A percentile compares a stretch with the other conserved stretches of the same genome.
These are phyloP conservation scores for Papilio machaon DNA, from an alignment of 1,140 invertebrate species.

Conservation along the genomic window DNA sequence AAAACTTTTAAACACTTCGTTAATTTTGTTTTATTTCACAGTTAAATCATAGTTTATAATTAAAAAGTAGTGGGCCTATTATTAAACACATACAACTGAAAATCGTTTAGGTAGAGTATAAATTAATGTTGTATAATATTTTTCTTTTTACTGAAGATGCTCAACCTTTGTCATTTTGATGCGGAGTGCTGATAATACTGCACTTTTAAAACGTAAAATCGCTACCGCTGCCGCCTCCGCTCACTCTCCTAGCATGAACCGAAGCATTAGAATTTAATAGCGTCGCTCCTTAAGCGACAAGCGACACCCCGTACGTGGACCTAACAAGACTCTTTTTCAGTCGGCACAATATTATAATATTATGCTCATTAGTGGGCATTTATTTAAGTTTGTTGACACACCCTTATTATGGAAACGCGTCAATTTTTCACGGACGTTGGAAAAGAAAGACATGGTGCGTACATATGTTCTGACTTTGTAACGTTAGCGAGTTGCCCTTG, in stretches of 20 bases:
- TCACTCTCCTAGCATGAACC: conserved; percentile 56
- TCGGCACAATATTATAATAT: conserved; percentile 77
- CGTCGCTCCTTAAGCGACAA: conserved; percentile 68
- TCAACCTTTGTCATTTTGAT: neutral
- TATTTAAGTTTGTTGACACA: conserved; percentile 63
- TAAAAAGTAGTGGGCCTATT: no score
- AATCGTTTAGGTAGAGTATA: neutral
- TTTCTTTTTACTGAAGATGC: neutral
- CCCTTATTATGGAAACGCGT: conserved; percentile 55
- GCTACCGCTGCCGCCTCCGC: conserved; percentile 6
- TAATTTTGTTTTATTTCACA: no score
- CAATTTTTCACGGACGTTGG: conserved; percentile 33
- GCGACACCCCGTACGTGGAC: conserved; percentile 65
- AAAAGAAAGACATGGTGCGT: conserved; percentile 15
- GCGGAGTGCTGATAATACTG: no score
- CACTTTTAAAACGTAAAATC: neutral
- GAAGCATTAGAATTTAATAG: conserved; percentile 78
- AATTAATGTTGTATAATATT: neutral
- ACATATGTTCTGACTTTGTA: neutral
- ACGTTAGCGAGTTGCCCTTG: neutral
- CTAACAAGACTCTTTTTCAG: conserved; percentile 76
- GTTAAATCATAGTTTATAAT: no score
- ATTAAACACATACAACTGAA: neutral
- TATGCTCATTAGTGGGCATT: conserved; percentile 79
- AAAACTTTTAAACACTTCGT: neutral